phyloP scores from a whole-genome alignment of 2,113 vertebrate genomes.

The Mastomys coucha region DNA sequence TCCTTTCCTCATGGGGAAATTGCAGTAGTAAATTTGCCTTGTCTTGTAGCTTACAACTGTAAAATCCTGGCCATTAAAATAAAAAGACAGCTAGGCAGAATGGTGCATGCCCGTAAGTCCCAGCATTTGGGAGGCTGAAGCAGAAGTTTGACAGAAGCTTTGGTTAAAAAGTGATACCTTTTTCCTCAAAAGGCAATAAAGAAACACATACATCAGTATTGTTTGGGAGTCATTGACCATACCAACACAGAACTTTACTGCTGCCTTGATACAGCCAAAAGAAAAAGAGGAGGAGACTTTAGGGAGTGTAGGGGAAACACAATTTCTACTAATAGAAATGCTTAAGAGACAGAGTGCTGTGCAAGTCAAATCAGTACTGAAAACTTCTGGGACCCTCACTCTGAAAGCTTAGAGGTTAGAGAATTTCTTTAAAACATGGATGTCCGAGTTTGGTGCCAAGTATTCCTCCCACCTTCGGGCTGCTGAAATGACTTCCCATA shows the following conservation, averaged over 20 bases:
- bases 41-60: not conserved
- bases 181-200: not conserved
- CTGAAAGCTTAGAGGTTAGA: not conserved
- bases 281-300: not conserved
- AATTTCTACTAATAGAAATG: not conserved
- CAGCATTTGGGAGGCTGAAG: not conserved
- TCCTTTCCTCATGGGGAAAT: not conserved
- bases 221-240: not conserved
- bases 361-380: not conserved
- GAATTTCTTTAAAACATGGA: not conserved
- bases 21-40: not conserved
- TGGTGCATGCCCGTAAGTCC: not conserved
- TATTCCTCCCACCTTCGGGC: not conserved
- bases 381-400: not conserved
- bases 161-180: not conserved
- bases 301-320: not conserved
- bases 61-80: not conserved
- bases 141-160: not conserved
- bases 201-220: not conserved
- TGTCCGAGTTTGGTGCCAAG: not conserved
- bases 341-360: not conserved
- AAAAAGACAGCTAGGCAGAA: not conserved
- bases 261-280: not conserved
- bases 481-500: not conserved
- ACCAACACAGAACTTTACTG: not conserved